Base-by-base conservation (phyloP, 2,797 vertebrate species). In the Trachops cirrhosus region DNA sequence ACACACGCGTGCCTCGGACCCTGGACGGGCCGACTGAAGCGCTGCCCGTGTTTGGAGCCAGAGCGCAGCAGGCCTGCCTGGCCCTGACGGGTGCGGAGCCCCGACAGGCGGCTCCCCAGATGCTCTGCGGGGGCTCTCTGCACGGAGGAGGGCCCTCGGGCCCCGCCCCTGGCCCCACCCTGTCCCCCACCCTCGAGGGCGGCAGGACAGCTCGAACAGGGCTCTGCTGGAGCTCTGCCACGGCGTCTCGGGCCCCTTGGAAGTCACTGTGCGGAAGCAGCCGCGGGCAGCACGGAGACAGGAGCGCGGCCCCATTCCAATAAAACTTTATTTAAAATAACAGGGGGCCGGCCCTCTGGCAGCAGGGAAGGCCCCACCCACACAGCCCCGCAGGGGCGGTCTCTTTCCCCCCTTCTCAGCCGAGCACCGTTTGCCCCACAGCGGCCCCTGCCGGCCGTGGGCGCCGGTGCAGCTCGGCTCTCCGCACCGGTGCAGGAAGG, bases 361-460 rank as follows among this genome's bases (percentile, higher is more conserved):
- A 19, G 22, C 19, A 0, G 2, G n/a, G 29, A 37, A 87, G 18
- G 22, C 39, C 2, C 2, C 0, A 5, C 14, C 29, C 19, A 0
- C 62, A 24, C 2, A 1, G 44, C 44, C 73, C 41, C 5, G 3
- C 32, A 19, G 71, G 46, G 29, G 24, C 0, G 0, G 0, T 37
- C 3, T 21, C 39, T 21, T 14, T n/a, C 9, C 12, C 1, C 12
- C 4, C 12, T 82, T n/a, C 3, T 15, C n/a, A 1, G 14, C 2
- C 0, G 32, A 37, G 26, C 11, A 4, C 5, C 3, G 16, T 15
- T 14, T 29, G 2, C 9, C 24, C 21, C 9, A 1, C 8, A 24
- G 29, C 3, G 2, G 8, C 19, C 34, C 46, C 0, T 21, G n/a
- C 34, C 37, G 39, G 24, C 57, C 14, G 46, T 52, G 71, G 41